Evolutionary conservation across 2,888 invertebrate species (phyloP).

Genomic region (Pyrgus malvae): DNA sequence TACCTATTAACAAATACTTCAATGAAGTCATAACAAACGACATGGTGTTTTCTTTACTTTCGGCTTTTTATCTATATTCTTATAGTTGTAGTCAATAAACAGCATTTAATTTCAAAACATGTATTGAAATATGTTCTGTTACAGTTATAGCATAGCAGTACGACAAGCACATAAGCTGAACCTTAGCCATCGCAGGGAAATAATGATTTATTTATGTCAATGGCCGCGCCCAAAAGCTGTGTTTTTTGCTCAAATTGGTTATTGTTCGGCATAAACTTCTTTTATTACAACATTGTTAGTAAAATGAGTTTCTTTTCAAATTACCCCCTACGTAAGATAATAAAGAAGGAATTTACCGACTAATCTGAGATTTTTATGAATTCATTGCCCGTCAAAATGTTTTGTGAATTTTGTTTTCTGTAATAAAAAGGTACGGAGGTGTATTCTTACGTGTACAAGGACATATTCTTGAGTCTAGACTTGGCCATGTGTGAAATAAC

Average conservation of each 20-base stretch:
- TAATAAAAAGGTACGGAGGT: constrained; percentile 39
- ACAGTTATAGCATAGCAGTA: neutral
- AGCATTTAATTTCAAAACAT: too few relatives aligned
- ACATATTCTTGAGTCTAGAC: constrained; percentile 70
- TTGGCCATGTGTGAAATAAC: constrained; percentile 72
- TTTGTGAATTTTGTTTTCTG: constrained; percentile 19
- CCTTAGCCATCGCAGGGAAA: constrained; percentile 48
- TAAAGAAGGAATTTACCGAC: constrained; percentile 61
- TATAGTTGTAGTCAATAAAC: too few relatives aligned
- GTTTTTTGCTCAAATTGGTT: constrained; percentile 77
- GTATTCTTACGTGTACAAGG: constrained; percentile 55
- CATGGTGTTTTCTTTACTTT: too few relatives aligned
- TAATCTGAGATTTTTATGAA: constrained; percentile 56
- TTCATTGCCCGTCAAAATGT: constrained; percentile 41
- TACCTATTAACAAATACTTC: too few relatives aligned
- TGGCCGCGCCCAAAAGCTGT: constrained; percentile 62
- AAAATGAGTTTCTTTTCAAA: constrained; percentile 69
- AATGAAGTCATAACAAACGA: too few relatives aligned
- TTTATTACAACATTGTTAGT: constrained; percentile 77
- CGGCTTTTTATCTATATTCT: too few relatives aligned
- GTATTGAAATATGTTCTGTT: too few relatives aligned
- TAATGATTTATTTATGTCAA: constrained; percentile 82
- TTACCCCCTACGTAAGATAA: constrained; percentile 57
- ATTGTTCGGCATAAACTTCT: constrained; percentile 75
- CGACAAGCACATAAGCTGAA: constrained; percentile 36